phyloP scores from a whole-genome alignment of 2,888 invertebrate species.

The Poecilus cupreus region DNA sequence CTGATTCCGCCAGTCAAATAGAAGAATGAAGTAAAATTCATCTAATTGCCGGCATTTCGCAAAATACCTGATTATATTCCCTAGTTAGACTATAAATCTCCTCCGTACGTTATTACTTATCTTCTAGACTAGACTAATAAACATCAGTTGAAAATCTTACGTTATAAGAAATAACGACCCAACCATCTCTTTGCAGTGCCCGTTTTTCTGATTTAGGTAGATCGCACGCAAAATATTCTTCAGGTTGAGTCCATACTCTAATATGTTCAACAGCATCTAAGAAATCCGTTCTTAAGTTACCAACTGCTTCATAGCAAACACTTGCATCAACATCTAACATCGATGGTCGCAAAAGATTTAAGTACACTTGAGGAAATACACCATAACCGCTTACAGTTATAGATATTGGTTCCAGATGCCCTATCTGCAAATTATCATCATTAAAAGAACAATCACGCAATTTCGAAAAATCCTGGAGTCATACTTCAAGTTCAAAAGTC shows the following conservation, averaged over 20 bases:
- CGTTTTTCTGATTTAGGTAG: conserved; percentile 60
- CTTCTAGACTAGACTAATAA: no score
- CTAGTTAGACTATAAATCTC: no score
- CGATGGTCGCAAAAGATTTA: conserved; percentile 73
- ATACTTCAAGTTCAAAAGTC: conserved; percentile 69
- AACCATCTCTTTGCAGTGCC: conserved; percentile 65
- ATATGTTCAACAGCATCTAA: conserved; percentile 68
- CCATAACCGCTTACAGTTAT: conserved; percentile 77
- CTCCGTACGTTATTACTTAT: no score
- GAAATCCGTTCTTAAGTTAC: conserved; percentile 71
- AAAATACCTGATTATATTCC: no score
- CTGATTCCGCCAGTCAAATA: no score
- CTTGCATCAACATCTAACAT: conserved; percentile 66
- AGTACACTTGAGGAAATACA: conserved; percentile 77
- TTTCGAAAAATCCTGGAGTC: background rate
- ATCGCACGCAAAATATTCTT: conserved; percentile 36
- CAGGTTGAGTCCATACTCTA: conserved; percentile 57
- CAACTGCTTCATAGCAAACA: conserved; percentile 73
- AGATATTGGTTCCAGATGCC: conserved; percentile 74
- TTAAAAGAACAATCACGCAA: background rate
- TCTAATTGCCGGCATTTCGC: no score
- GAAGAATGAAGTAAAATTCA: no score
- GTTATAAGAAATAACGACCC: conserved; percentile 67
- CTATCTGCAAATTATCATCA: conserved; percentile 73
- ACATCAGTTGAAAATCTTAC: conserved; percentile 60